Percentiles rank a stretch among this genome's conserved stretches.
phyloP scores from a whole-genome alignment of 1,140 invertebrate genomes.

The Babylonia areolata region DNA sequence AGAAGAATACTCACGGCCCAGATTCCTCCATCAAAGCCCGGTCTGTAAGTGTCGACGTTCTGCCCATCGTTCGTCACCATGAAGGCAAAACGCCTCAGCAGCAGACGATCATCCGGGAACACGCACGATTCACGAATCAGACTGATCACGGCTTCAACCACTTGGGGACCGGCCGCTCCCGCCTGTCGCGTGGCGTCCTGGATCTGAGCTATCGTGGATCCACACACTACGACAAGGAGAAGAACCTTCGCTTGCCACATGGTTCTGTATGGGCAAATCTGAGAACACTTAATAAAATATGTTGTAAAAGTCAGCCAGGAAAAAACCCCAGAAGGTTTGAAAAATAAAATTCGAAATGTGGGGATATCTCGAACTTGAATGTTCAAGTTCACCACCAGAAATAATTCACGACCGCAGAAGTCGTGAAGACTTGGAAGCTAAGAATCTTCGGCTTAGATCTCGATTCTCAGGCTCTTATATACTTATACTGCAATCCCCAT shows the following conservation, averaged over 20 bases:
- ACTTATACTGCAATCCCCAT: no score
- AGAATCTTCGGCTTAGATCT: no score
- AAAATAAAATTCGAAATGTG: no score
- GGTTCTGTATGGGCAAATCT: no score
- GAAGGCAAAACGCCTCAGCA: slow-evolving; percentile 41
- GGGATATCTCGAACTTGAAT: no score
- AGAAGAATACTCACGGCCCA: slow-evolving; percentile 41
- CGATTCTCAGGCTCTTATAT: no score
- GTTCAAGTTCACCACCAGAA: no score
- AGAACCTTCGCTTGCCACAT: background rate
- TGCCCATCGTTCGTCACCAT: slow-evolving; percentile 41
- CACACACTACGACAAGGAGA: background rate
- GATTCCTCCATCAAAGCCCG: slow-evolving; percentile 50
- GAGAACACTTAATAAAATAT: no score
- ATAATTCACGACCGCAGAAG: no score
- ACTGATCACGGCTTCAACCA: slow-evolving; percentile 43
- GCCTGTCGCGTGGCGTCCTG: slow-evolving; percentile 44
- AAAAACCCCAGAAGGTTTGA: no score
- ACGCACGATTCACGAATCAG: slow-evolving; percentile 39
- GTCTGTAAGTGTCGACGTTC: slow-evolving; percentile 43
- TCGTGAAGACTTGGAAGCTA: no score
- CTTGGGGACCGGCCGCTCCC: slow-evolving; percentile 36
- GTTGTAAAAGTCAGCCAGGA: no score
- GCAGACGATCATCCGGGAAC: slow-evolving; percentile 36
- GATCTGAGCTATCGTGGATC: background rate